A percentile compares a stretch with the other conserved stretches of the same genome.
Conservation (phyloP, 2,888 invertebrate genomes). For the Microplitis deprimator region DNA sequence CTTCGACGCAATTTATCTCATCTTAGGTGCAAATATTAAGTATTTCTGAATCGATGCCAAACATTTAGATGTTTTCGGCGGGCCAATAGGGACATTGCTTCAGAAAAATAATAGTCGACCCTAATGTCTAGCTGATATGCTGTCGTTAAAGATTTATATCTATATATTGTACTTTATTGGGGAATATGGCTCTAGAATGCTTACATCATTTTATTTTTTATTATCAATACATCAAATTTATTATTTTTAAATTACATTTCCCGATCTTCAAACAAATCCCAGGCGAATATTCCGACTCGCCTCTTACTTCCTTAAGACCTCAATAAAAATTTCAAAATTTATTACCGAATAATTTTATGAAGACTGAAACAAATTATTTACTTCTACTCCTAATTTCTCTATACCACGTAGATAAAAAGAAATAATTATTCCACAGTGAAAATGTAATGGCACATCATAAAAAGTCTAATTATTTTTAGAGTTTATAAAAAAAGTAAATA, state of each 20-base stretch:
- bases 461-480: neutral
- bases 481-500: neutral
- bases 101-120: slow-evolving; percentile 12
- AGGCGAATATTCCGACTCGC: neutral
- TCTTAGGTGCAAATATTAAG: slow-evolving; percentile 26
- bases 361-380: neutral
- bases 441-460: neutral
- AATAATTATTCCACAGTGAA: too few relatives aligned
- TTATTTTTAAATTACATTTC: neutral
- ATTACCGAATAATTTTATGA: neutral
- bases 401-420: too few relatives aligned
- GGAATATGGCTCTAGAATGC: neutral
- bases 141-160: slow-evolving; percentile 12
- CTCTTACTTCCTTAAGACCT: neutral
- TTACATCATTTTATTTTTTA: neutral
- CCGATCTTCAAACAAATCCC: neutral
- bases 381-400: too few relatives aligned
- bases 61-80: neutral
- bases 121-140: slow-evolving; percentile 6
- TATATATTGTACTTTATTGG: neutral
- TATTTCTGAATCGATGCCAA: slow-evolving; percentile 34
- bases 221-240: neutral
- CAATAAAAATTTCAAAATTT: neutral
- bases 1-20: slow-evolving; percentile 10
- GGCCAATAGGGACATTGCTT: slow-evolving; percentile 18